These are phyloP conservation scores for Lamellibrachia luymesi DNA, from an alignment of 1,140 invertebrate genomes.

Conservation along the genomic window DNA sequence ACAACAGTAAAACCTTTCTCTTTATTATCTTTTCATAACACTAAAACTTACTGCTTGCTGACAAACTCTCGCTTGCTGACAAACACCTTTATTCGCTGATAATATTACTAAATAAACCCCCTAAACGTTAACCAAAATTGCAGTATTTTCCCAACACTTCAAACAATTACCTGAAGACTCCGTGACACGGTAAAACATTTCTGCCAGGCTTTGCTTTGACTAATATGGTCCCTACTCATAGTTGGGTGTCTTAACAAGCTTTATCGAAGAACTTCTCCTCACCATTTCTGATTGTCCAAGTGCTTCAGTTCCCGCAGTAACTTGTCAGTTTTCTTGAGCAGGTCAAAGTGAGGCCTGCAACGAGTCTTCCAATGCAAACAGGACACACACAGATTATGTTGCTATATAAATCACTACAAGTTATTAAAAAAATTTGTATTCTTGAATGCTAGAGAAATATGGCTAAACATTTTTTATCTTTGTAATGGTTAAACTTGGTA, in stretches of 20 bases:
- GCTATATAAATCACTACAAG: background rate
- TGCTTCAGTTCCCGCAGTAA: slow-evolving; percentile 87
- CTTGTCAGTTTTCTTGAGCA: slow-evolving; percentile 87
- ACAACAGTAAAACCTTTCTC: too few relatives aligned
- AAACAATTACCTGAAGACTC: too few relatives aligned
- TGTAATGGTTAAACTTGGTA: too few relatives aligned
- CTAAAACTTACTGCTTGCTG: too few relatives aligned
- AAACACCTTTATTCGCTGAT: background rate
- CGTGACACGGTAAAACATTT: too few relatives aligned
- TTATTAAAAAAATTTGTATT: background rate
- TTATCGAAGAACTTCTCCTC: slow-evolving; percentile 23
- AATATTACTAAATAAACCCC: background rate
- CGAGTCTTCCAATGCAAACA: slow-evolving; percentile 10
- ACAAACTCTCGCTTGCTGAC: too few relatives aligned
- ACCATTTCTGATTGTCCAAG: slow-evolving; percentile 78
- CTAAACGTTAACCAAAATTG: background rate
- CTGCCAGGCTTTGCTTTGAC: too few relatives aligned
- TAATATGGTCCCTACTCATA: too few relatives aligned
- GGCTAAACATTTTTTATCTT: too few relatives aligned
- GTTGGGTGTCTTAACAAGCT: background rate
- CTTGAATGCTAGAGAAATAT: too few relatives aligned
- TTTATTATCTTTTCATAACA: too few relatives aligned
- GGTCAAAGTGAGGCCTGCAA: slow-evolving; percentile 66
- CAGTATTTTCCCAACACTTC: background rate
- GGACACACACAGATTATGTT: background rate